Evolutionary conservation across 2,113 vertebrate species (phyloP), one percentile per base, ranked within the genome.

Genomic region (Mus spicilegus): DNA sequence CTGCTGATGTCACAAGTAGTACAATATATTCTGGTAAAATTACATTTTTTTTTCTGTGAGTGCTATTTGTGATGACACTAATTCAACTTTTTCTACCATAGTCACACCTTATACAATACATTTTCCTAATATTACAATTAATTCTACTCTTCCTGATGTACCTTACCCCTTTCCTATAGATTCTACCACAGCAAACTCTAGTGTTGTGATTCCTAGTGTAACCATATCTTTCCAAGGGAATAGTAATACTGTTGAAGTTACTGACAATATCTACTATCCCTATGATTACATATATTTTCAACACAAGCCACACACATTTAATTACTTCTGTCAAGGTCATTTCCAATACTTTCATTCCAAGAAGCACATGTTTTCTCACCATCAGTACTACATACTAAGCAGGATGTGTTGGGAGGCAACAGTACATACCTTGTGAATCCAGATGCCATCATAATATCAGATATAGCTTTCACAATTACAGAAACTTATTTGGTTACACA

Each of bases 161-260:
- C 26, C 72, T 11, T 14, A 20, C 0, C 2, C 16, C 39, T 69
- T 7, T 0, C 0, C 14, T 84, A 84, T 26, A 65, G n/a, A 24
- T 5, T 24, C 39, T 1, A 17, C 8, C 3, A 33, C 4, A 4
- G 22, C 36, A 19, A 16, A 5, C 14, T 33, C 20, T 63, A 6
- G 0, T 49, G 1, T 16, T 65, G 3, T 17, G 5, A 4, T 19
- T 75, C 1, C 46, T 8, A 1, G 1, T 9, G n/a, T 58, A 17
- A 1, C 1, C 9, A 24, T 3, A 2, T 26, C 8, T 56, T 84
- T 46, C 17, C 0, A 12, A 1, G 20, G 1, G 54, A 42, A 0
- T 63, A 30, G 4, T 33, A 30, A n/a, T 10, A 3, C 0, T 30
- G 0, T 49, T 65, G 42, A 70, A 26, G n/a, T 8, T 14, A 69